phyloP scores from a whole-genome alignment of 2,888 invertebrate genomes.

The Eubasilissa splendida region DNA sequence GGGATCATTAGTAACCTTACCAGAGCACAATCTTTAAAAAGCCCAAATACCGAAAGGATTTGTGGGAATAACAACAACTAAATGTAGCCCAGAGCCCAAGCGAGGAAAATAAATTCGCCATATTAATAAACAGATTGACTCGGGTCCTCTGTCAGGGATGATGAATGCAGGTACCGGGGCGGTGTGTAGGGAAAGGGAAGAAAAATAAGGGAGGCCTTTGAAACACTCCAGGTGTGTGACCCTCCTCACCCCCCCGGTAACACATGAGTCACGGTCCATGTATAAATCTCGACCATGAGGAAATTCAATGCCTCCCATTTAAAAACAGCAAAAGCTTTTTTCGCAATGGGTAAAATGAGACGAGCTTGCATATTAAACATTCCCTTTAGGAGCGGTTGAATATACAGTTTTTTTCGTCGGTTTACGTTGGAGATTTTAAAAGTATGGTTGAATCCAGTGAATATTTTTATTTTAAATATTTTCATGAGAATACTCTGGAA shows the following conservation, averaged over 20 bases:
- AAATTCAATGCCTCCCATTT: constrained; percentile 33
- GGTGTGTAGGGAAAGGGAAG: constrained; percentile 2
- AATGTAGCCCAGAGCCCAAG: constrained; percentile 44
- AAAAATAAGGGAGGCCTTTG: constrained; percentile 34
- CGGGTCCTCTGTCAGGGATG: constrained; percentile 54
- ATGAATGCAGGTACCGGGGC: constrained; percentile 53
- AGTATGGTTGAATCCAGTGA: neutral
- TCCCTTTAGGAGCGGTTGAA: neutral
- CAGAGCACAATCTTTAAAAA: constrained; percentile 7
- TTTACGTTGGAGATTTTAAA: neutral
- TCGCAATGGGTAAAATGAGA: constrained; percentile 13
- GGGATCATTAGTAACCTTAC: constrained; percentile 5
- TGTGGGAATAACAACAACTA: constrained; percentile 44
- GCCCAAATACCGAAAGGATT: constrained; percentile 33
- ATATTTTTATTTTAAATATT: too few relatives aligned
- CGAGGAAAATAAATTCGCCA: constrained; percentile 56
- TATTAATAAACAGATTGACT: constrained; percentile 59
- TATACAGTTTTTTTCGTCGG: neutral
- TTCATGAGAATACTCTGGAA: too few relatives aligned
- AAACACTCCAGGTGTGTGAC: constrained; percentile 47
- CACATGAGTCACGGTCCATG: neutral
- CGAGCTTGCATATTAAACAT: constrained; percentile 11
- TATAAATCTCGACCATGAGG: constrained; percentile 30
- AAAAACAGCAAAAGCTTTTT: constrained; percentile 1
- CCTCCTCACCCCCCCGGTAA: neutral